A percentile compares a stretch with the other conserved stretches of the same genome.
phyloP scores from a whole-genome alignment of 2,888 invertebrate genomes.

The Stenoptilia bipunctidactyla region DNA sequence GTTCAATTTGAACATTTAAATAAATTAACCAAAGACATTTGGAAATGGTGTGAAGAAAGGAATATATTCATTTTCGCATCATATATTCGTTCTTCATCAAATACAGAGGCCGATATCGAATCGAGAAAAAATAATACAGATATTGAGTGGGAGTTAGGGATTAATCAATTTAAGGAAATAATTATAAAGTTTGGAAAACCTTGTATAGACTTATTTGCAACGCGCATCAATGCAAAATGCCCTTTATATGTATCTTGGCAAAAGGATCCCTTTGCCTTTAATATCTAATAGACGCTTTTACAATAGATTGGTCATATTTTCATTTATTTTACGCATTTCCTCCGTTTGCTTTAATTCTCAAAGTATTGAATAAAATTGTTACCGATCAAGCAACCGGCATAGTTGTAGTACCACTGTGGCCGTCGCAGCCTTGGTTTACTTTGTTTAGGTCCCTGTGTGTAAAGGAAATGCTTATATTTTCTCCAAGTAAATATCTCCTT shows the following conservation, averaged over 20 bases:
- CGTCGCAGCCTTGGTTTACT: conserved; percentile 24
- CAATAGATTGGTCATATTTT: conserved; percentile 7
- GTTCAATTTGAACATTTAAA: conserved; percentile 10
- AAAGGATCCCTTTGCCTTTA: conserved; percentile 7
- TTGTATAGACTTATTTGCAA: conserved; percentile 2
- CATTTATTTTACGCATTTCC: conserved; percentile 16
- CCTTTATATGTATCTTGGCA: conserved; percentile 6
- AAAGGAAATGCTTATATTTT: too few species aligned
- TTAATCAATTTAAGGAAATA: background rate
- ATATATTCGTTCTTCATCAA: too few species aligned
- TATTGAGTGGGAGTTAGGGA: conserved; percentile 6
- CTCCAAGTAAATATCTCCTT: conserved; percentile 5
- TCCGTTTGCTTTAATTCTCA: conserved; percentile 14
- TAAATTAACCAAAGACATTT: conserved; percentile 4
- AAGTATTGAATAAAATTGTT: conserved; percentile 4
- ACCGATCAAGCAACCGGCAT: conserved; percentile 6
- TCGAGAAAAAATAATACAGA: conserved; percentile 3
- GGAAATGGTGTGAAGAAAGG: conserved; percentile 10
- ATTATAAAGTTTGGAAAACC: background rate
- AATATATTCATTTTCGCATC: too few species aligned
- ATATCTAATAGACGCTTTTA: conserved; percentile 8
- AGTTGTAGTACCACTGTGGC: conserved; percentile 5
- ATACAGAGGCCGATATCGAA: too few species aligned
- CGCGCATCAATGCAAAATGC: too few species aligned
- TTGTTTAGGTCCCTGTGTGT: too few species aligned